phyloP scores from a whole-genome alignment of 2,888 invertebrate genomes.

The Nymphalis urticae region DNA sequence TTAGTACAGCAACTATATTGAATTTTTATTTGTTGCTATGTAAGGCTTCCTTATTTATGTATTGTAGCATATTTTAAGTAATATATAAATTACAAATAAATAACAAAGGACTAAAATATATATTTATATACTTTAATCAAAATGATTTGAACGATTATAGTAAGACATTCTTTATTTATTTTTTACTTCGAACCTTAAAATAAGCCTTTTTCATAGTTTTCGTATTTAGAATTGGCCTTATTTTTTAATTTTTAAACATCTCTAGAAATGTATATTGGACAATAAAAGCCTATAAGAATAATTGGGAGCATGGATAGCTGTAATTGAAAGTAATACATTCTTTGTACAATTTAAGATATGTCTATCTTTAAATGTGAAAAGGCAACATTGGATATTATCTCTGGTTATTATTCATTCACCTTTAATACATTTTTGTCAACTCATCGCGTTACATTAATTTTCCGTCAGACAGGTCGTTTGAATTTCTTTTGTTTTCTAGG shows the following conservation, averaged over 20 bases:
- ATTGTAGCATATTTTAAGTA: too few species aligned
- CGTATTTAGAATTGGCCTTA: not conserved
- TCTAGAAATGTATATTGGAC: too few species aligned
- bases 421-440: constrained; percentile 11
- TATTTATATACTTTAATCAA: too few species aligned
- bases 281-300: not conserved
- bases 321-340: not conserved
- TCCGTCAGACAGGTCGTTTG: not conserved
- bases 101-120: not conserved
- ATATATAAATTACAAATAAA: too few species aligned
- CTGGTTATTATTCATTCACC: not conserved
- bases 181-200: too few species aligned
- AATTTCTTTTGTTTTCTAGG: constrained; percentile 14
- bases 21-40: too few species aligned
- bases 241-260: not conserved
- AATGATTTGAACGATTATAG: too few species aligned
- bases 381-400: not conserved
- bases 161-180: too few species aligned
- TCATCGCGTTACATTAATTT: constrained; percentile 10
- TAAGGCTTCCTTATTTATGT: too few species aligned
- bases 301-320: not conserved
- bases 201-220: not conserved
- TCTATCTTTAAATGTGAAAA: not conserved
- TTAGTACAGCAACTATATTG: too few species aligned
- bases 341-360: not conserved